phyloP scores from a whole-genome alignment of 30 jellyfish, hydroid and myxozoan genomes.

The Turritopsis dohrnii region DNA sequence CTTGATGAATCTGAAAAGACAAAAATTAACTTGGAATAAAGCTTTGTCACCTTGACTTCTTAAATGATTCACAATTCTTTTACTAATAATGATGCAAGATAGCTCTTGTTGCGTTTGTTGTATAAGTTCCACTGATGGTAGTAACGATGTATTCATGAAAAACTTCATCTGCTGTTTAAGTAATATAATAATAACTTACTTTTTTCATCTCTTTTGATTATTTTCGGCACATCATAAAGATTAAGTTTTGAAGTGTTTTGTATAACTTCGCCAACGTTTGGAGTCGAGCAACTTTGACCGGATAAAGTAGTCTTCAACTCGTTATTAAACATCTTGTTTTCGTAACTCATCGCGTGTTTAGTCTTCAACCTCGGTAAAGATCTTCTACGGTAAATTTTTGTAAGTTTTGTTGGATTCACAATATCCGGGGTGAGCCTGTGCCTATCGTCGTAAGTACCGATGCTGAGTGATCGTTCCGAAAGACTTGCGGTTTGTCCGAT shows the following conservation, averaged over 20 bases:
- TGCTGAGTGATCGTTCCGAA: background rate
- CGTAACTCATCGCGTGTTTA: conserved; percentile 13
- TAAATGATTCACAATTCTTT: too few relatives aligned
- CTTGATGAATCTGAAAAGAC: background rate
- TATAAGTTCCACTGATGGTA: too few relatives aligned
- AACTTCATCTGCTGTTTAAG: background rate
- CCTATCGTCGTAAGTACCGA: background rate
- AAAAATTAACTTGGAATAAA: too few relatives aligned
- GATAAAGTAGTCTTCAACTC: background rate
- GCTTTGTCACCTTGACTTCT: too few relatives aligned
- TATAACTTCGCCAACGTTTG: background rate
- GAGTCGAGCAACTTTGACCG: background rate
- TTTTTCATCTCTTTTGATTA: background rate
- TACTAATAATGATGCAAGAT: too few relatives aligned
- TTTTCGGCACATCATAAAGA: background rate
- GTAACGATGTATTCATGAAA: too few relatives aligned
- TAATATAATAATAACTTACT: too few relatives aligned
- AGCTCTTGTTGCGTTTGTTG: too few relatives aligned
- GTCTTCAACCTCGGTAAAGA: conserved; percentile 3
- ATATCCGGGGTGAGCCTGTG: background rate
- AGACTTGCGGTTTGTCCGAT: background rate
- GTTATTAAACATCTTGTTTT: background rate
- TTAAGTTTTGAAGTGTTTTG: background rate
- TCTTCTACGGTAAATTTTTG: background rate
- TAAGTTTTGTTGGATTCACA: conserved; percentile 1